phyloP scores from a whole-genome alignment of 2,888 invertebrate genomes.

The Acholoe squamosa region DNA sequence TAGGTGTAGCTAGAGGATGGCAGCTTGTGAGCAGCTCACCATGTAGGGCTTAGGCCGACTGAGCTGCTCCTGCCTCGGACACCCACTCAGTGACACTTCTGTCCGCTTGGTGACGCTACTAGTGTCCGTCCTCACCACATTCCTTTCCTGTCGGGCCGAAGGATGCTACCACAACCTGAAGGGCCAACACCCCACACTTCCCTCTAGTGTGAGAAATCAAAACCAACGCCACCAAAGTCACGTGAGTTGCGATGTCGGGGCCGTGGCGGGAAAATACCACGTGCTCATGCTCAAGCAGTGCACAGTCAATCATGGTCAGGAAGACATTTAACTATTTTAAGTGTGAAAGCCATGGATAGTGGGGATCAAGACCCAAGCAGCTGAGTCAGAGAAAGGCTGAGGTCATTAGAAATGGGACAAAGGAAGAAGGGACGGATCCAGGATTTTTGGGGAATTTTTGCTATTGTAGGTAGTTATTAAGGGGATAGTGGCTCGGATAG shows the following conservation, averaged over 20 bases:
- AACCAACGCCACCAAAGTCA: background rate
- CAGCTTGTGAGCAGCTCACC: slow-evolving; percentile 20
- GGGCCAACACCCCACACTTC: background rate
- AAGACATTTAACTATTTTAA: no score
- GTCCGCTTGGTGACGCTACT: background rate
- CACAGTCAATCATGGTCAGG: background rate
- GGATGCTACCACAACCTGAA: background rate
- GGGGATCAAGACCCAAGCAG: no score
- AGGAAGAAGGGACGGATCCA: no score
- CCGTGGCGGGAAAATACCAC: background rate
- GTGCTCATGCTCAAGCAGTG: background rate
- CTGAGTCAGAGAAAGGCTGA: no score
- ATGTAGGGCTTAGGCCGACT: background rate
- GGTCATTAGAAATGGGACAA: no score
- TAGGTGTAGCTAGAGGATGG: background rate
- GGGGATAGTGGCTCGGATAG: no score
- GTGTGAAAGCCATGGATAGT: no score
- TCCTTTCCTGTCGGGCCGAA: background rate
- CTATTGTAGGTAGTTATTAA: no score
- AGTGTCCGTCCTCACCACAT: background rate
- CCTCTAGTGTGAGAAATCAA: background rate
- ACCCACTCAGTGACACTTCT: background rate
- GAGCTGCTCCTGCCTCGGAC: background rate
- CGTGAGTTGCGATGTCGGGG: background rate
- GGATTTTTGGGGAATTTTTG: no score